Evolutionary conservation across 2,888 invertebrate genomes (phyloP).

Genomic region (Drosophila lacicola): DNA sequence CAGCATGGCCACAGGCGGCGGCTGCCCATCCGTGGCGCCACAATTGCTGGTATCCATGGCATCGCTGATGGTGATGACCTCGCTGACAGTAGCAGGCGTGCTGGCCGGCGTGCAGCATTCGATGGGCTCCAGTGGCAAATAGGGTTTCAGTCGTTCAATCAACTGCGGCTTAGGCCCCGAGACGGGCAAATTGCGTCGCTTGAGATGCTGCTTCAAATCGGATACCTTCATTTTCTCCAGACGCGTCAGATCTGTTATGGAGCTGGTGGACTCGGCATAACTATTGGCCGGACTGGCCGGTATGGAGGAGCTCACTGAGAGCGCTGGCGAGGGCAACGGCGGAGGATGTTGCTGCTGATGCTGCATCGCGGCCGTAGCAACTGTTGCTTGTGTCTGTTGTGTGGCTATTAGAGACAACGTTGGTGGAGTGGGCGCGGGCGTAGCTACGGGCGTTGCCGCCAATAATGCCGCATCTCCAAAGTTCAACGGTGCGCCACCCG

Average conservation of each 20-base stretch:
- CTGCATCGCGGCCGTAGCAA: constrained; percentile 23
- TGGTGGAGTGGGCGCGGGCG: constrained; percentile 58
- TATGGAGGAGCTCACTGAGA: constrained; percentile 85
- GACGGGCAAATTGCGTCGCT: constrained; percentile 96
- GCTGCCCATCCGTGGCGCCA: constrained; percentile 44
- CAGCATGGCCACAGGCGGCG: constrained; percentile 72
- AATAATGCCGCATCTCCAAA: constrained; percentile 55
- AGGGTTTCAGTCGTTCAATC: constrained; percentile 95
- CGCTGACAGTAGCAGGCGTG: constrained; percentile 56
- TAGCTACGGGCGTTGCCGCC: constrained; percentile 17
- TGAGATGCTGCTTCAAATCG: constrained; percentile 96
- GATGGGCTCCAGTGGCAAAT: constrained; percentile 85
- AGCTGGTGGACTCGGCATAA: constrained; percentile 81
- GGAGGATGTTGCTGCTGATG: constrained; percentile 78
- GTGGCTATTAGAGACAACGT: constrained; percentile 77
- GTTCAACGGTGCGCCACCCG: constrained; percentile 37
- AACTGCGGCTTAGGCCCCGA: constrained; percentile 98
- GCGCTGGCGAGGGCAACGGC: constrained; percentile 86
- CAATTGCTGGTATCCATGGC: constrained; percentile 82
- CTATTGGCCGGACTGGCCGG: constrained; percentile 84
- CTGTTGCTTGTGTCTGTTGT: constrained; percentile 44
- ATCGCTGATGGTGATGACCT: constrained; percentile 69
- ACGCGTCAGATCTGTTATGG: constrained; percentile 86
- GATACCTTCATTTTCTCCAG: constrained; percentile 98
- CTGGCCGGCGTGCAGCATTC: constrained; percentile 76